Evolutionary conservation across 2,797 vertebrate species (phyloP), one percentile per base, ranked within the genome.

Genomic region (Antrozous pallidus): DNA sequence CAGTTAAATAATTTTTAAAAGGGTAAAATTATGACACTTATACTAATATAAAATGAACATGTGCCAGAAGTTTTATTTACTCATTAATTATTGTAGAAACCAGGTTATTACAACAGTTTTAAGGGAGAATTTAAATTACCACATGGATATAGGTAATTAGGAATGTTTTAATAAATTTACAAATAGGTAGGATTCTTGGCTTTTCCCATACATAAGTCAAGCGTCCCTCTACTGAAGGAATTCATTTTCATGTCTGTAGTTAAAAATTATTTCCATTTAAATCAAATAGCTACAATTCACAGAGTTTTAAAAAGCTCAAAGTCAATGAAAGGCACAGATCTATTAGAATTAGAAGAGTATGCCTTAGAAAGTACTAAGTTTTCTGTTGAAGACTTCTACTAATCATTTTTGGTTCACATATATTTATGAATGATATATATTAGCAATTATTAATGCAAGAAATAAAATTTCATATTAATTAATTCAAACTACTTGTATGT

Each of bases 11-110:
- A 28, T 28, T 77, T 74, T 87, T 51, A 16, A 65, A 61, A 54
- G 89, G 17, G 2, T 80, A 73, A 89, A 81, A 47, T 90, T 38
- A 77, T 73, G 54, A 87, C 4, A 78, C 5, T 77, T 79, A 78
- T 47, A 88, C 13, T 93, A 91, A 61, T 87, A 74, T 9, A 83
- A 94, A 91, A 70, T 65, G 28, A 77, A 51, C 4, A 9, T 77
- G 40, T 78, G 22, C 40, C 28, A 58, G 51, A n/a, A 2, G 24
- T 61, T 73, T 84, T 73, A 51, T 65, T 85, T 79, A 58, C 17
- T 92, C 26, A 65, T 89, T 89, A 83, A n/a, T 91, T 92, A 73
- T 75, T 63, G 9, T 79, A 9, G 24, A 92, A 92, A 79, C 0
- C 14, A 54, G 24, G 8, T 71, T 71, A 0, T 42, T 84, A 36